Evolutionary conservation across 2,888 invertebrate species (phyloP), one percentile per base, ranked within the genome.

Genomic region (Eupsilia transversa): DNA sequence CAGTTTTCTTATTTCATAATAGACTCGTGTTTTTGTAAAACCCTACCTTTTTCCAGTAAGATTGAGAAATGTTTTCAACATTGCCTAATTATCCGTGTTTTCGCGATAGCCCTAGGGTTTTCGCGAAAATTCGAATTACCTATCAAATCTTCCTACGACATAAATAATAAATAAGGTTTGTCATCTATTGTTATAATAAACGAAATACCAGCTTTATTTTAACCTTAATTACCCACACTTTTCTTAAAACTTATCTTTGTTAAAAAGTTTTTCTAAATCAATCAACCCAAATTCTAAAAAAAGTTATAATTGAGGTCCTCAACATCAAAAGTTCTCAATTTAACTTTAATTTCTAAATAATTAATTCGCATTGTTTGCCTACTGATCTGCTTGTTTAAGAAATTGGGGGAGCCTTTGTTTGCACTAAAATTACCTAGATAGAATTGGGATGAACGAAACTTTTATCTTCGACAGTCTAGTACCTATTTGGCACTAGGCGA

Each of bases 281-380:
- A 70, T 65, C 38, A 52, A 66, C 43, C 27, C 3, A 30, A 74
- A 79, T 64, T 65, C 20, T 20, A n/a, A 43, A 72, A 63, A 52
- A 69, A 41, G 9, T 14, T 33, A 63, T 43, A 20, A 30, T 30
- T 7, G 27, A 52, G 33, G 33, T 52, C 30, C 20, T 33, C 20
- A 35, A 83, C 63, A 73, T 27, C 46, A 57, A 79, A 70, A 52
- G 43, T 65, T 35, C 43, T n/a, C 17, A 77, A 81, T 71, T 72
- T 17, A 71, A 81, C 71, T 77, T 81, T 49, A 77, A 84, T 73
- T 81, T 69, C 73, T 77, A 66, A 65, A 63, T 84, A 69, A 86
- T 74, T 69, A 68, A 69, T 86, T 67, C 6, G n/a, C 35, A 61
- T 75, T 77, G 79, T 77, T 74, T 63, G 46, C 23, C 14, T 35